Base-by-base conservation (phyloP, 2,113 vertebrate genomes). In the Lepus timidus region DNA sequence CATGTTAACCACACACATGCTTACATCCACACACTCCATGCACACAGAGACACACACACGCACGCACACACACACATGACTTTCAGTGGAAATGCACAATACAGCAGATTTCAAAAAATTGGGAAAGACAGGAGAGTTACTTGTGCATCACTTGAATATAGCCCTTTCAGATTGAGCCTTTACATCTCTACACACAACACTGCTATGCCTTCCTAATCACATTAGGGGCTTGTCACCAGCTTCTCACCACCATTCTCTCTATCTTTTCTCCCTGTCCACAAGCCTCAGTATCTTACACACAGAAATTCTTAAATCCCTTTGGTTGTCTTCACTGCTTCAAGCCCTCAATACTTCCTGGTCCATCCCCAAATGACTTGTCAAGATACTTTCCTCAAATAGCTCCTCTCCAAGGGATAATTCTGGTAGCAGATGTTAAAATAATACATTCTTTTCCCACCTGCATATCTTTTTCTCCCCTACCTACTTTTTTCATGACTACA, bases 391-490 rank as follows among this genome's bases (percentile, higher is more conserved):
- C 55, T 62, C 29, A 91, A 76, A 81, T 67, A 81, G 23, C 31
- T 44, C 44, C 67, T 44, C 91, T 89, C 52, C 71, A 49, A 51
- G 80, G 23, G 85, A 93, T 70, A 75, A n/a, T 88, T 83, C 83
- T 62, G 39, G 74, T 14, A 64, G 80, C 55, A 88, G 39, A 61
- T 80, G 8, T 89, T 10, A 86, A 90, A 86, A 85, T 49, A 80
- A 85, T 31, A 19, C 49, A 44, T 44, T 79, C 61, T 84, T 73
- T 51, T 52, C 19, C 58, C 39, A 74, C 55, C 73, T 49, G 39
- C 25, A 22, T 49, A 33, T 22, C 65, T 55, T 86, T 68, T 81
- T 83, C 36, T 62, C 6, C 31, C 6, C 7, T 58, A 58, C 55
- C 55, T 58, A 58, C 55, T 58, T 58, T 58, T 58, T 58, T 20